Conservation (phyloP, 1,140 invertebrate species). For the Teleopsis dalmanni region DNA sequence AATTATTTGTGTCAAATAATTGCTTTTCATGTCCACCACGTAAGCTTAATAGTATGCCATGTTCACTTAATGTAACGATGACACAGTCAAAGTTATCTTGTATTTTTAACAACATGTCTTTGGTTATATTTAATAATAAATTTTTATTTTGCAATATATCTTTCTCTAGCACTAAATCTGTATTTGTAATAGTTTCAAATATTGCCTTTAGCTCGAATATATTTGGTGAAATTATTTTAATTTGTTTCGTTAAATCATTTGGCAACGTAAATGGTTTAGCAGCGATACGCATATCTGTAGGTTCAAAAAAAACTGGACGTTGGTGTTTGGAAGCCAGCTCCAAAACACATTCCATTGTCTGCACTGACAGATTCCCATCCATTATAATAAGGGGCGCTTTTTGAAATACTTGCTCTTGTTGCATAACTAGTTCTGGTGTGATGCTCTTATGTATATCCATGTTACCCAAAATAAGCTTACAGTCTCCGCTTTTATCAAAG, state of each 20-base stretch:
- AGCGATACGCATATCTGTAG: conserved; percentile 56
- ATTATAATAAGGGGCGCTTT: conserved; percentile 64
- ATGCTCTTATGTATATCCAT: conserved; percentile 74
- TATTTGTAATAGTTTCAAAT: conserved; percentile 27
- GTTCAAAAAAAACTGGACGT: conserved; percentile 66
- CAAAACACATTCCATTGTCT: conserved; percentile 58
- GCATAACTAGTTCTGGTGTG: conserved; percentile 50
- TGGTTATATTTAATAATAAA: conserved; percentile 17
- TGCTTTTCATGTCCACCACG: conserved; percentile 23
- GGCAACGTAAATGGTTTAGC: conserved; percentile 49
- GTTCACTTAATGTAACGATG: conserved; percentile 51
- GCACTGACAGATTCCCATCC: conserved; percentile 69
- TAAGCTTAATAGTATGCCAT: conserved; percentile 48
- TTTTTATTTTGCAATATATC: neutral
- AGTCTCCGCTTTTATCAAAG: conserved; percentile 65
- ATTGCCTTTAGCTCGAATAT: conserved; percentile 58
- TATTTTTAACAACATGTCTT: conserved; percentile 22
- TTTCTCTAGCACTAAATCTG: neutral
- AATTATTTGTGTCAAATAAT: conserved; percentile 6
- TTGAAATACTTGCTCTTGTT: conserved; percentile 49
- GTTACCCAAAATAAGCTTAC: conserved; percentile 71
- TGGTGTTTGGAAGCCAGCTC: conserved; percentile 52
- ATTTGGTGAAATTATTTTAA: conserved; percentile 65
- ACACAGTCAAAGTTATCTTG: conserved; percentile 47
- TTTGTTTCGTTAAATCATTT: conserved; percentile 30